Conservation (phyloP, 1,140 invertebrate genomes). For the Caenorhabditis inopinata region DNA sequence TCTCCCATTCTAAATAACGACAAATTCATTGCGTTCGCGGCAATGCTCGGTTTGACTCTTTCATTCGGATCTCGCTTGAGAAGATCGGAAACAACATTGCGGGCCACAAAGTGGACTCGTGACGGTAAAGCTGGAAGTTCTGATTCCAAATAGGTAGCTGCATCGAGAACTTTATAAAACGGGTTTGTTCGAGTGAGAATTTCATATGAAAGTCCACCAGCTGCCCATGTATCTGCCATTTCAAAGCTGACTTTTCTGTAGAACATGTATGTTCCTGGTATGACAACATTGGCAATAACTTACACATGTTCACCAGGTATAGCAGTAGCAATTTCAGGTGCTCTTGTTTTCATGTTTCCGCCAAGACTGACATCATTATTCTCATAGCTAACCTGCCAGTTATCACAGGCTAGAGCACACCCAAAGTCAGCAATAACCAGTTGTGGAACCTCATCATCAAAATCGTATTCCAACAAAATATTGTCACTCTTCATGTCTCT, state of each 20-base stretch:
- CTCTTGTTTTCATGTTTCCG: slow-evolving; percentile 42
- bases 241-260: slow-evolving; percentile 36
- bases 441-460: slow-evolving; percentile 43
- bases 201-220: slow-evolving; percentile 45
- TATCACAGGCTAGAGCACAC: slow-evolving; percentile 47
- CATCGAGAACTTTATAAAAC: slow-evolving; percentile 44
- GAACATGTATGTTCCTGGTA: background rate
- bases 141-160: slow-evolving; percentile 43
- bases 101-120: slow-evolving; percentile 29
- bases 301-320: slow-evolving; percentile 35
- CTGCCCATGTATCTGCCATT: slow-evolving; percentile 50
- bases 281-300: background rate
- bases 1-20: slow-evolving; percentile 42
- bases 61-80: slow-evolving; percentile 43
- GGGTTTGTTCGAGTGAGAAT: slow-evolving; percentile 49
- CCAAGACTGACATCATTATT: slow-evolving; percentile 42
- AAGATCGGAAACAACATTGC: slow-evolving; percentile 30
- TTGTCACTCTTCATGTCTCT: slow-evolving; percentile 52
- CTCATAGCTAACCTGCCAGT: slow-evolving; percentile 36
- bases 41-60: slow-evolving; percentile 33
- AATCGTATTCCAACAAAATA: slow-evolving; percentile 44
- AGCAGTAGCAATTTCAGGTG: slow-evolving; percentile 45
- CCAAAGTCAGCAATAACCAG: slow-evolving; percentile 51
- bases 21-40: slow-evolving; percentile 37
- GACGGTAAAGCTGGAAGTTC: slow-evolving; percentile 45